Percentiles rank a stretch among this genome's conserved stretches.
Conservation (phyloP, 2,888 invertebrate genomes). For the Odontocolon sp. region DNA sequence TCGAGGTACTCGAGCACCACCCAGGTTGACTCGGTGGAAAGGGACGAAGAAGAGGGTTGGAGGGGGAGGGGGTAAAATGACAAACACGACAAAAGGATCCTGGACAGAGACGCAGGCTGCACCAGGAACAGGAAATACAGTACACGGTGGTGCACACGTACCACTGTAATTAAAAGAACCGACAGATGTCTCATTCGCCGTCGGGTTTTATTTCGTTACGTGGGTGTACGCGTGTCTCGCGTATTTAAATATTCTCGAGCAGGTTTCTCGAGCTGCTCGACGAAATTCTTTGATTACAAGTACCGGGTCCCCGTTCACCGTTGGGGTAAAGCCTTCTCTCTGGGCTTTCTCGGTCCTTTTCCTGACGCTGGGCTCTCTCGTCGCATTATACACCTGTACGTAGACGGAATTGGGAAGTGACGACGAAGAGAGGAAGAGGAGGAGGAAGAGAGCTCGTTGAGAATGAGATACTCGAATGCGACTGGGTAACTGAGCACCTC, state of each 20-base stretch:
- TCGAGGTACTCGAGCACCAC: not conserved
- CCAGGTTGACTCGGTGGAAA: not conserved
- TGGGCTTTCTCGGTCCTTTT: constrained; percentile 21
- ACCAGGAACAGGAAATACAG: constrained; percentile 56
- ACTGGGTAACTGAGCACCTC: constrained; percentile 18
- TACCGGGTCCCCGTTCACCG: constrained; percentile 49
- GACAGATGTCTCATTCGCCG: constrained; percentile 79
- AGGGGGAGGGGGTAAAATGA: constrained; percentile 67
- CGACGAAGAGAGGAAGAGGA: constrained; percentile 23
- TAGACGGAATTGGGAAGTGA: constrained; percentile 60
- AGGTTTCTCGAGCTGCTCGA: constrained; percentile 53
- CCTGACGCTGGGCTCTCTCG: constrained; percentile 2
- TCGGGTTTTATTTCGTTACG: constrained; percentile 80
- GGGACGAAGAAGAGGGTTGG: not conserved
- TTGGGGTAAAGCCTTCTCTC: constrained; percentile 64
- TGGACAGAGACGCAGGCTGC: constrained; percentile 60
- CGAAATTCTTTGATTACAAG: constrained; percentile 79
- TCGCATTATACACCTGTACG: constrained; percentile 58
- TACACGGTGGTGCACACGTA: constrained; percentile 71
- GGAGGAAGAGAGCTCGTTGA: constrained; percentile 8
- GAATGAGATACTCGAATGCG: constrained; percentile 3
- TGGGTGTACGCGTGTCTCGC: constrained; percentile 72
- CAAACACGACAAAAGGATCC: constrained; percentile 73
- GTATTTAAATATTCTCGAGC: constrained; percentile 77
- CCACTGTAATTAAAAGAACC: constrained; percentile 80